Evolutionary conservation across 2,888 invertebrate genomes (phyloP), one percentile per base, ranked within the genome.

Genomic region (Ganaspis brasiliensis): DNA sequence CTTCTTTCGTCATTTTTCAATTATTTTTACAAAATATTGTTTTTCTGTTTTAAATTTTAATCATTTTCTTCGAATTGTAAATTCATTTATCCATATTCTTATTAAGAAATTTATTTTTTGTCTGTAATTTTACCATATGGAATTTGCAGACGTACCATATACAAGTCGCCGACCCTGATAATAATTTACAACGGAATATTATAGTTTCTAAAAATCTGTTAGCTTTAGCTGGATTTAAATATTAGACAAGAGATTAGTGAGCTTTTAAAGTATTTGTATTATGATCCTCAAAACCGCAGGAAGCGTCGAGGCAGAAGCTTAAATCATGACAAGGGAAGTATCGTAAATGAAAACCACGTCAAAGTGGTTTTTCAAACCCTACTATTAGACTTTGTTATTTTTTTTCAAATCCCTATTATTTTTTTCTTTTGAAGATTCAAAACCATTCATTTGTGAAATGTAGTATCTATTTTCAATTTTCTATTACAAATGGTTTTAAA

Each of bases 321-420:
- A 40, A 67, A n/a, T 45, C 63, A 21, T 40, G 37, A 63, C 37
- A 63, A 40, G 12, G 63, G 40, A 45, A 67, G n/a, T 40, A 8
- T 67, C 19, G 45, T n/a, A 24, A 67, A 67, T 14, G 67, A 21
- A 67, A 67, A 45, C 67, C 67, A 40, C 21, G 19, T 14, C 67
- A 45, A n/a, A 45, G 67, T 21, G 45, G 45, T 45, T n/a, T 67
- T 24, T n/a, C n/a, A 45, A 24, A 67, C 45, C 24, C 45, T 45
- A 67, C 40, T 24, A 67, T 45, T 24, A 24, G 24, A 9, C n/a
- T 9, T 45, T 21, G 35, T 24, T 24, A 67, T 67, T 67, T 67
- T 45, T 40, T 40, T 21, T n/a, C 24, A 67, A 24, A 40, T 67
- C 24, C 0, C 14, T n/a, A 14, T 24, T 14, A 37, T 45, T 67